Evolutionary conservation across 2,797 vertebrate species (phyloP), one percentile per base, ranked within the genome.

Genomic region (Pseudochirops cupreus): DNA sequence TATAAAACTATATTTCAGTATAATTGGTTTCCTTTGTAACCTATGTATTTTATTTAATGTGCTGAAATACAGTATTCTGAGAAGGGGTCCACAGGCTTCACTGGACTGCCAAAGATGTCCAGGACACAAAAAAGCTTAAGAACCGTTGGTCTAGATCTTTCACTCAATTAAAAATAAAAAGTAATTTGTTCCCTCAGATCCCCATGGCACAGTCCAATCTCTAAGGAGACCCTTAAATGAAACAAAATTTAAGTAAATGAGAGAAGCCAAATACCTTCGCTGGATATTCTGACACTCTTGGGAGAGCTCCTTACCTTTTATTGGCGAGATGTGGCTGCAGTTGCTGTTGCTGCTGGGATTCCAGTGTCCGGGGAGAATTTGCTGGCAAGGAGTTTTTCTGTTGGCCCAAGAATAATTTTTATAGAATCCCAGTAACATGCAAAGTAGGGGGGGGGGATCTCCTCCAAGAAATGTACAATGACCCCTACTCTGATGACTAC

Each of bases 331-430:
- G 74, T 87, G 39, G 46, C n/a, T 58, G 95, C 46, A 91, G 11
- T 46, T 87, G 5, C 53, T 0, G 54, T 39, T 93, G 74, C 0
- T 58, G 89, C 0, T 82, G 97, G 92, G 97, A 31, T 50, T 97
- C 97, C 5, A 93, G 56, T 31, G 58, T 91, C 24, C 94, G 96
- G 1, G 96, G 90, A 93, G 90, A 96, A 39, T 92, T 93, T 74
- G 52, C 5, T n/a, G 96, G 87, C 90, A 96, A 56, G 39, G 96
- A 54, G 26, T 95, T 97, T 96, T 96, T 97, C 98, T 98, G 97
- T 58, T 96, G 97, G 90, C 21, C 96, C 98, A 95, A 96, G 92
- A 98, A 95, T 93, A 55, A 91, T 24, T 93, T 94, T 91, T 58
- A 55, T 13, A 91, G 74, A 46, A 87, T 87, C 39, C 39, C 39